Evolutionary conservation across 2,797 vertebrate genomes (phyloP).

Genomic region (Channallabes apus): DNA sequence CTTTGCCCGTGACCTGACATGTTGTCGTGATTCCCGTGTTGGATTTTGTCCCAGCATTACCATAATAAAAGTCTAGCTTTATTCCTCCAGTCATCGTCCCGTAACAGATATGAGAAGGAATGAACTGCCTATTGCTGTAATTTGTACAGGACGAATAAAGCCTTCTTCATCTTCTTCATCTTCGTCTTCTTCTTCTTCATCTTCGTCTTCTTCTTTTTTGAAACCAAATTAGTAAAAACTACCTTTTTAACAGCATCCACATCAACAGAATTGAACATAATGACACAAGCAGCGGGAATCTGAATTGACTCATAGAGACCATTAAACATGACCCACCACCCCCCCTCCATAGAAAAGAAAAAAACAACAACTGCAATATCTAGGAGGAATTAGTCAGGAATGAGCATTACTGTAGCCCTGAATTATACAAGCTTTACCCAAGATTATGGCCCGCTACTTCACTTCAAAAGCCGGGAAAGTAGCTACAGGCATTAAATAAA

Average conservation of each 20-base stretch:
- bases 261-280: neutral
- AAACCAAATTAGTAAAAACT: neutral
- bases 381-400: neutral
- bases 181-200: neutral
- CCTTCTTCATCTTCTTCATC: too few relatives aligned
- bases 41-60: too few relatives aligned
- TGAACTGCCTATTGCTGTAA: too few relatives aligned
- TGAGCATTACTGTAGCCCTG: neutral
- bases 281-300: neutral
- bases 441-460: neutral
- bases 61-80: too few relatives aligned
- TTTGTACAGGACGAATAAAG: too few relatives aligned
- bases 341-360: neutral
- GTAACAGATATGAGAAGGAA: too few relatives aligned
- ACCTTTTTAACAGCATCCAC: neutral
- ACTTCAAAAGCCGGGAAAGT: neutral
- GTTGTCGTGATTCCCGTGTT: too few relatives aligned
- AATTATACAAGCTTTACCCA: slow-evolving; percentile 8
- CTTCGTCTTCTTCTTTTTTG: neutral
- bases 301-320: neutral
- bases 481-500: neutral
- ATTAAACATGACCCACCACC: neutral
- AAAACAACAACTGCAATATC: neutral
- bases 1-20: too few relatives aligned
- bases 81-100: too few relatives aligned